Evolutionary conservation across 2,888 invertebrate genomes (phyloP).

Genomic region (Epistrophe eligans): DNA sequence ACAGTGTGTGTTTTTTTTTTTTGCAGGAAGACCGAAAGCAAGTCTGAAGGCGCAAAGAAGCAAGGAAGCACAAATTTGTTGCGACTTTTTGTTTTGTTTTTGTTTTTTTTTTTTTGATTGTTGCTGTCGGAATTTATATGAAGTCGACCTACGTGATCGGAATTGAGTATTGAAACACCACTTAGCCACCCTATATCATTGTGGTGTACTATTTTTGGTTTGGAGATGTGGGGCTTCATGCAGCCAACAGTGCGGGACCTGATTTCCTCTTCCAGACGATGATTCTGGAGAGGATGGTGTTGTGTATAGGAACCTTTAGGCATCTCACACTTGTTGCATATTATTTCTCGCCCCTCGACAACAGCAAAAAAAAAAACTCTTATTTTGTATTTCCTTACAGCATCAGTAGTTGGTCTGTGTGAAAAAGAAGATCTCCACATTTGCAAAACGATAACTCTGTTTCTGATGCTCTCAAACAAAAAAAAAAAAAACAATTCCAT

Average conservation of each 20-base stretch:
- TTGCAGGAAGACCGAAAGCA: slow-evolving; percentile 3
- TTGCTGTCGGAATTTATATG: slow-evolving; percentile 65
- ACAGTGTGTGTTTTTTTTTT: not conserved
- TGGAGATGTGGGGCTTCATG: slow-evolving; percentile 27
- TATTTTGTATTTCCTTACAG: slow-evolving; percentile 44
- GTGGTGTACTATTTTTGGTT: slow-evolving; percentile 50
- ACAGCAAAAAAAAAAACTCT: slow-evolving; percentile 9
- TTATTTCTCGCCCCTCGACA: not conserved
- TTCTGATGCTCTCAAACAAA: not conserved
- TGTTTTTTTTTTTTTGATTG: not conserved
- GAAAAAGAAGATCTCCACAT: slow-evolving; percentile 14
- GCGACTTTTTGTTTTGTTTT: slow-evolving; percentile 44
- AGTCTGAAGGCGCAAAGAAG: slow-evolving; percentile 7
- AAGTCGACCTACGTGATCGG: slow-evolving; percentile 72
- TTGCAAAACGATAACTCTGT: slow-evolving; percentile 35
- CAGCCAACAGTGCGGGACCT: not conserved
- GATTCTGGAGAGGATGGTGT: not conserved
- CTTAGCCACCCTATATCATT: slow-evolving; percentile 31
- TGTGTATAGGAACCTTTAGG: slow-evolving; percentile 31
- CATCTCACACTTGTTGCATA: slow-evolving; percentile 69
- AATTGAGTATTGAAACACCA: slow-evolving; percentile 41
- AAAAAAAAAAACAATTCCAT: slow-evolving; percentile 1
- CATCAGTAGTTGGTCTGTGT: slow-evolving; percentile 12
- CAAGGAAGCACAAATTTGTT: slow-evolving; percentile 59
- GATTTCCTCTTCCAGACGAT: slow-evolving; percentile 6